Base-by-base conservation (phyloP, 2,888 invertebrate species). In the Nemotelus pantherinus region DNA sequence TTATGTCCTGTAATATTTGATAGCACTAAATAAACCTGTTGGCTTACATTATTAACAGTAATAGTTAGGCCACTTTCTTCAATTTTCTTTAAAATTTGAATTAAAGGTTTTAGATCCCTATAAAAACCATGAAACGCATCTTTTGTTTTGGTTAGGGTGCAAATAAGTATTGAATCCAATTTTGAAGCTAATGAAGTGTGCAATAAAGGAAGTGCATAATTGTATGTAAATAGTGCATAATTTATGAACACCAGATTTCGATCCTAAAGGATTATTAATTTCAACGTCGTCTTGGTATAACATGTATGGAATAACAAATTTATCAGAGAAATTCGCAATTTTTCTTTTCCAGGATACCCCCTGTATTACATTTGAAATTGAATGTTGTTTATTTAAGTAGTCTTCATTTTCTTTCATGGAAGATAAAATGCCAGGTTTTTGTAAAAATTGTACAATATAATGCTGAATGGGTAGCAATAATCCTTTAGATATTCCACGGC, bases 1-100 rank as follows among this genome's bases (percentile, higher is more conserved):
- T 82, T 82, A 77, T 82, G 81, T 0, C 81, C 81, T 3, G 78
- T 43, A 44, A 81, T 65, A 25, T 25, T 25, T 25, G 25, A 25
- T 25, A 25, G 25, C 25, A 25, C 25, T 25, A 25, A 25, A 25
- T 79, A 78, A n/a, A 81, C 47, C 3, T 53, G 63, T 68, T 44
- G n/a, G 44, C n/a, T 47, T 53, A 60, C 39, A 5, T 60, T 45
- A 7, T 53, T 47, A 10, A 57, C 9, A 41, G 55, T 44, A 45
- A 79, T 45, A 39, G 43, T 25, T n/a, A 77, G 5, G 6, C 77
- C 77, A 63, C 70, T 53, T 75, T 74, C 76, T 50, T 79, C 79
- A 63, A 77, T 70, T 43, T 2, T 57, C 77, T 75, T 67, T 43
- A 79, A 68, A 63, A 55, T 25, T 10, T 10, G 41, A 10, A 55